Conservation (phyloP, 2,113 vertebrate species). For the Gymnocephalus cernua region DNA sequence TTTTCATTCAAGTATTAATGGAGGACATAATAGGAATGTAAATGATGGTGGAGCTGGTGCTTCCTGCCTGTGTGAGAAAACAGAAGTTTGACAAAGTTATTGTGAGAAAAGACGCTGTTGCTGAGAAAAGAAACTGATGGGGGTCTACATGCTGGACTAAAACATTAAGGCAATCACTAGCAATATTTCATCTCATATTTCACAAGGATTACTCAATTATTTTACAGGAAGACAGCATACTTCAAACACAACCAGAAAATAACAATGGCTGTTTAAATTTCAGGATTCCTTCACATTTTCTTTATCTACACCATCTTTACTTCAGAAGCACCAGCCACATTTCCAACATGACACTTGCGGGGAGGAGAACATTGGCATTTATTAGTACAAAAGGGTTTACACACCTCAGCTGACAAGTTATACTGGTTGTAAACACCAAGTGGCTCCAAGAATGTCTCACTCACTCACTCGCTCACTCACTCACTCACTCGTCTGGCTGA, state of each 20-base stretch:
- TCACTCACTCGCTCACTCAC: too few species aligned
- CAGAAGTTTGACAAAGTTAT: neutral
- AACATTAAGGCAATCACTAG: neutral
- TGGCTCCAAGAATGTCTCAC: neutral
- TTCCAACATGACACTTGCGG: neutral
- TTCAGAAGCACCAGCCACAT: neutral
- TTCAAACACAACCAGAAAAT: neutral
- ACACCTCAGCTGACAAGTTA: slow-evolving; percentile 23
- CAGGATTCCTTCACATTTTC: neutral
- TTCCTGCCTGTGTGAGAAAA: neutral
- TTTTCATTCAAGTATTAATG: slow-evolving; percentile 15
- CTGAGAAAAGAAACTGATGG: neutral
- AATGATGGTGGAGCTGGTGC: neutral
- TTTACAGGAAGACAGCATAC: neutral
- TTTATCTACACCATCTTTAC: neutral
- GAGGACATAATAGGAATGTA: neutral
- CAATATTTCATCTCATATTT: neutral
- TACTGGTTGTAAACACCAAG: slow-evolving; percentile 28
- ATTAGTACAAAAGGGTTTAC: neutral
- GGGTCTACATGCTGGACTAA: neutral
- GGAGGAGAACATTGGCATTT: neutral
- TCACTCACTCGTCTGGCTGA: too few species aligned
- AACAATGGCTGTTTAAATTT: too few species aligned
- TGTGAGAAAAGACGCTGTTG: neutral
- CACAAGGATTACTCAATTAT: neutral